Conservation (phyloP, 1,140 invertebrate genomes). For the Drosophila leontia region DNA sequence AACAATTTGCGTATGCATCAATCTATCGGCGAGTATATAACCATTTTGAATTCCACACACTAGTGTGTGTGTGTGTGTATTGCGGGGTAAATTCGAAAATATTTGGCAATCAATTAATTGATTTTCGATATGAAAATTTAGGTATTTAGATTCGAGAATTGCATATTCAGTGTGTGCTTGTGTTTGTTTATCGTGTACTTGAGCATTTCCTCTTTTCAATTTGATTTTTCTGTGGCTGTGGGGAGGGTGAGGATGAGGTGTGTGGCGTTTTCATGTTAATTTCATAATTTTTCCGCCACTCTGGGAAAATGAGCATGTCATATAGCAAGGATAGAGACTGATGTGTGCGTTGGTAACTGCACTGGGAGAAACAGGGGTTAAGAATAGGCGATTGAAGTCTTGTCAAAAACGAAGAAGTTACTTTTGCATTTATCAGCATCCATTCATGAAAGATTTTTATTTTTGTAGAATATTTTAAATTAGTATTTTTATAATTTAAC, state of each 20-base stretch:
- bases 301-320: slow-evolving; percentile 76
- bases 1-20: slow-evolving; percentile 73
- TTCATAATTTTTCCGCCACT: slow-evolving; percentile 78
- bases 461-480: too few relatives aligned
- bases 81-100: slow-evolving; percentile 37
- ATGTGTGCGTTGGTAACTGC: slow-evolving; percentile 17
- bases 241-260: neutral
- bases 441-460: neutral
- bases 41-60: slow-evolving; percentile 34
- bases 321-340: slow-evolving; percentile 44
- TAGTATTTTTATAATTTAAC: too few relatives aligned
- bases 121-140: slow-evolving; percentile 66
- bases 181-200: slow-evolving; percentile 43
- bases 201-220: slow-evolving; percentile 62
- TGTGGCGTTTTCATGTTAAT: slow-evolving; percentile 69
- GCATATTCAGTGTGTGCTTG: slow-evolving; percentile 1
- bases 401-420: neutral
- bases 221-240: slow-evolving; percentile 1
- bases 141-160: slow-evolving; percentile 13
- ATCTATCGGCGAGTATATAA: slow-evolving; percentile 71
- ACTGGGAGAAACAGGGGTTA: neutral
- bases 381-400: neutral
- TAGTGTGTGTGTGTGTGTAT: slow-evolving; percentile 7
- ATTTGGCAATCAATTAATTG: slow-evolving; percentile 82
- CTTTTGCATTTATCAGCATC: neutral